Base-by-base conservation (phyloP, 2,113 vertebrate species). In the Sinocyclocheilus anshuiensis region DNA sequence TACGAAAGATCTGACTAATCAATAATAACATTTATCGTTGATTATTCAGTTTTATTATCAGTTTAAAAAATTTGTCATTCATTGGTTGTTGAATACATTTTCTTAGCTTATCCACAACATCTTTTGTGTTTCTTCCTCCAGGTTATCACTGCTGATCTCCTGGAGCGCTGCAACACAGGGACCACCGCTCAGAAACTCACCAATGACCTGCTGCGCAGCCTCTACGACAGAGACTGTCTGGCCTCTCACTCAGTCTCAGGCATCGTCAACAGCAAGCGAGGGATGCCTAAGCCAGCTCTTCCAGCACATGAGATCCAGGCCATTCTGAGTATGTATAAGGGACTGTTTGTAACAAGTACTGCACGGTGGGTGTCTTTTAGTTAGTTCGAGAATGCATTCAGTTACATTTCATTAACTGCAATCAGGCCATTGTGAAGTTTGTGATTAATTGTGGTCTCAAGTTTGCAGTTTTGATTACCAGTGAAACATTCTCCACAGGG, bases 211-310 rank as follows among this genome's bases (percentile, higher is more conserved):
- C 89, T 92, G 80, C 86, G 89, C 8, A 87, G 89, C 39, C 89
- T 92, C 6, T 92, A 90, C 3, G 89, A 89, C 76, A 82, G 90
- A 57, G 90, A 90, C 86, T 92, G 89, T 77, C 86, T 92, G 88
- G 91, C 89, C 9, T 92, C 90, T 18, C 90, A 91, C 89, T 91
- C 91, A 74, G 89, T 92, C 89, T 90, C 90, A 22, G 90, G 91
- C 72, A 83, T 87, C 55, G 45, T 89, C 77, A 90, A 90, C 90
- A 90, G 87, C 87, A 90, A 90, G 77, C 74, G 87, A 67, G 89
- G 86, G 42, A 87, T 50, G 11, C 89, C 90, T 22, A 92, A 92
- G 67, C 91, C 90, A 10, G 90, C 91, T 10, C 89, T 91, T 69
- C 91, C 91, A 0, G 87, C 87, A 2, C 84, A 90, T 11, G 86